Evolutionary conservation across 2,113 vertebrate genomes (phyloP).

Genomic region (Dipodomys merriami): DNA sequence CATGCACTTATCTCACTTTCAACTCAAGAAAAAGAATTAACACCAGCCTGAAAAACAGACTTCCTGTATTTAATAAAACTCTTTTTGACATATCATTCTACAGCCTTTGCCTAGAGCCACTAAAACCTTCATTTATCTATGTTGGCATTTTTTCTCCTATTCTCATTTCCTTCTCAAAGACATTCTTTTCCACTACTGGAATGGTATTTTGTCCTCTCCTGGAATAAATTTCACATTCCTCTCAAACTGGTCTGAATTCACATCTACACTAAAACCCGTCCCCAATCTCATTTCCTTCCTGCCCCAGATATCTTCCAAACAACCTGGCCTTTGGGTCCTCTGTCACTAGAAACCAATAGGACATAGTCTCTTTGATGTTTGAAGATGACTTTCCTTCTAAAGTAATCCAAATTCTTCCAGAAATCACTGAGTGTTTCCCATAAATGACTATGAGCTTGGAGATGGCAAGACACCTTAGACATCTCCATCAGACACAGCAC

Average conservation of each 20-base stretch:
- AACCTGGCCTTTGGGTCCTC: not conserved
- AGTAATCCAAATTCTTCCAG: not conserved
- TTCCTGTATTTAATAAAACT: not conserved
- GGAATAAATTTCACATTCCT: not conserved
- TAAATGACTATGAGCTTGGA: not conserved
- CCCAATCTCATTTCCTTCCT: not conserved
- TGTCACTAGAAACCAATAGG: not conserved
- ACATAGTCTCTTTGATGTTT: not conserved
- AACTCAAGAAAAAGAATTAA: conserved; percentile 24
- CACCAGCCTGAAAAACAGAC: not conserved
- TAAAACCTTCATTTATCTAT: not conserved
- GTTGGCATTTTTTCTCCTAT: not conserved
- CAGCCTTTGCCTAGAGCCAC: conserved; percentile 5
- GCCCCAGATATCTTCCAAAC: not conserved
- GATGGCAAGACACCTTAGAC: not conserved
- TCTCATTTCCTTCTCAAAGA: not conserved
- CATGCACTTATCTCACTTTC: not conserved
- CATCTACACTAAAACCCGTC: not conserved
- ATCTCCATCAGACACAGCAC: not conserved
- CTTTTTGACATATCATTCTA: conserved; percentile 34
- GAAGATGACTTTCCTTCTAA: not conserved
- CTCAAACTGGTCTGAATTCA: not conserved
- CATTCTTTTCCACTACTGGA: not conserved
- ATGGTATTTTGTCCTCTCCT: not conserved
- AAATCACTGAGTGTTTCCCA: not conserved